Conservation (phyloP, 2,888 invertebrate species). For the Acheta domesticus region DNA sequence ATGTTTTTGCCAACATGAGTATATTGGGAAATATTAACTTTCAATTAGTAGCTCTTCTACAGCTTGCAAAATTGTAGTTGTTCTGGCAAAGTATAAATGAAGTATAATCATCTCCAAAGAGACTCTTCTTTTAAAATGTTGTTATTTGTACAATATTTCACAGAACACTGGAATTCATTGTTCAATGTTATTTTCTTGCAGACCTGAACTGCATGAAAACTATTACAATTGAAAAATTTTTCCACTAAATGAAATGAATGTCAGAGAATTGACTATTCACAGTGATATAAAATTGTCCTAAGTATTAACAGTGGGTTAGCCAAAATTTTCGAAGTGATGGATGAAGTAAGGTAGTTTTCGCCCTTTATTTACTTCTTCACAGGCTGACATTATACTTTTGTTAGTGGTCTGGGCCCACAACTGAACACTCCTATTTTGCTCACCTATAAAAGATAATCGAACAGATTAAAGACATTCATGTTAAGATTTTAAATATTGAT, state of each 20-base stretch:
- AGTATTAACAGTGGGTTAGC: constrained; percentile 48
- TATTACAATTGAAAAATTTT: too few species aligned
- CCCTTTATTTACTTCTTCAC: constrained; percentile 93
- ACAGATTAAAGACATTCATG: constrained; percentile 5
- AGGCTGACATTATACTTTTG: constrained; percentile 94
- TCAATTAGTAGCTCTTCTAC: not conserved
- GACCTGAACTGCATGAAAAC: too few species aligned
- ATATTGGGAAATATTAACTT: not conserved
- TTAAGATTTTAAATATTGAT: not conserved
- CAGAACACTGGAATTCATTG: too few species aligned
- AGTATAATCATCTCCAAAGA: too few species aligned
- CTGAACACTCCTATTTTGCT: constrained; percentile 99
- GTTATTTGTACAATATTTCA: too few species aligned
- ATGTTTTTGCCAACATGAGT: not conserved
- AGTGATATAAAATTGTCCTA: too few species aligned
- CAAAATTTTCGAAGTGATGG: constrained; percentile 97
- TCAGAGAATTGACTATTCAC: too few species aligned
- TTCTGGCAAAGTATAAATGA: constrained; percentile 1
- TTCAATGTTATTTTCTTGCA: too few species aligned
- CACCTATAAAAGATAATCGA: constrained; percentile 58
- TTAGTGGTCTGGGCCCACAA: constrained; percentile 94
- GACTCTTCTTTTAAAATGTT: too few species aligned
- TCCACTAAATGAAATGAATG: too few species aligned
- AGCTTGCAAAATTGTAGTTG: not conserved
- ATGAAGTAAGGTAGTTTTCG: constrained; percentile 91